phyloP scores from a whole-genome alignment of 2,113 vertebrate species.

The Limnothrissa miodon region DNA sequence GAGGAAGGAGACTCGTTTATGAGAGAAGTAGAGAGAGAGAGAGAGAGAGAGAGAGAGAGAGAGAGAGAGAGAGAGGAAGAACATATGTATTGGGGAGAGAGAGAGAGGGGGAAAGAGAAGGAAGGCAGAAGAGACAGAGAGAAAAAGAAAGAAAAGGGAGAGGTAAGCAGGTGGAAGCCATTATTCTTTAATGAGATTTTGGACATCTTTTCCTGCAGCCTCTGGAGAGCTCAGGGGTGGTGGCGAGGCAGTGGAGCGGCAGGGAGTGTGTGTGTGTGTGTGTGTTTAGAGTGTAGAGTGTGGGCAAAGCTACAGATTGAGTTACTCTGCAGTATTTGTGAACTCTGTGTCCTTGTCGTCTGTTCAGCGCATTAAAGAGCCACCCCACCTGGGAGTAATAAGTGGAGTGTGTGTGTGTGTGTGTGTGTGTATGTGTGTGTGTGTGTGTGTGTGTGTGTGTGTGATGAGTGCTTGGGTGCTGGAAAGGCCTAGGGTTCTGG shows the following conservation, averaged over 20 bases:
- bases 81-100: neutral
- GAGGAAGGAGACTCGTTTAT: neutral
- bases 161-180: slow-evolving; percentile 65
- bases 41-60: neutral
- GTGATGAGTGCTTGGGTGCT: neutral
- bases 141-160: slow-evolving; percentile 20
- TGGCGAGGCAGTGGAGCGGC: slow-evolving; percentile 34
- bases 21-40: neutral
- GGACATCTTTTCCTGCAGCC: slow-evolving; percentile 63
- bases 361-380: slow-evolving; percentile 64
- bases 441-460: too few relatives aligned
- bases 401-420: neutral
- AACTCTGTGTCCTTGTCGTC: slow-evolving; percentile 68
- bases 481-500: neutral
- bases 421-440: too few relatives aligned
- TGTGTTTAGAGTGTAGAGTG: neutral
- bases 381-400: slow-evolving; percentile 56
- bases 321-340: slow-evolving; percentile 59
- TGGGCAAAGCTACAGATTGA: slow-evolving; percentile 54
- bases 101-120: neutral
- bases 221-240: slow-evolving; percentile 46
- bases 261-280: slow-evolving; percentile 18
- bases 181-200: slow-evolving; percentile 70
- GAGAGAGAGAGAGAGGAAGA: neutral
- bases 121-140: neutral